These are phyloP conservation scores for Chrysogorgia sp. DNA, from an alignment of 92 coral and sea anemone genomes.

Conservation along the genomic window DNA sequence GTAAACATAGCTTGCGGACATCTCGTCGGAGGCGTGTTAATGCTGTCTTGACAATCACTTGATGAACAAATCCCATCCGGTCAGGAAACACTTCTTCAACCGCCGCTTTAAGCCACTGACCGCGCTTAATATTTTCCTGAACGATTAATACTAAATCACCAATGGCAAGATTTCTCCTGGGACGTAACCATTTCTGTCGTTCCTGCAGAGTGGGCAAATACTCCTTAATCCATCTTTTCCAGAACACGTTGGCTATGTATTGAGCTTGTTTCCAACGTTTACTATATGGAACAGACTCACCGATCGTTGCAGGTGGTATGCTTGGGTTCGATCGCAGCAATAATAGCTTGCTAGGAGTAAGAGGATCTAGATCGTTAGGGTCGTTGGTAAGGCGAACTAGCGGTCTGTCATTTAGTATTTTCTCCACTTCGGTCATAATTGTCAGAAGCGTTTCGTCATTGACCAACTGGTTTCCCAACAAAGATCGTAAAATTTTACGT, in stretches of 20 bases:
- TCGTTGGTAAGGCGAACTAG: conserved; percentile 45
- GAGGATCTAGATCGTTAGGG: conserved; percentile 48
- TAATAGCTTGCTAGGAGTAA: conserved; percentile 61
- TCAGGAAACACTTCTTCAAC: conserved; percentile 52
- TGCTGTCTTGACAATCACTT: conserved; percentile 44
- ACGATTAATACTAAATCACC: conserved; percentile 51
- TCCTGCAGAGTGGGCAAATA: conserved; percentile 59
- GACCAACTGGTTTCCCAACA: conserved; percentile 48
- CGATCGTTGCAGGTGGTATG: conserved; percentile 39
- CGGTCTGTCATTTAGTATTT: conserved; percentile 60
- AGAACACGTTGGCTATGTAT: conserved; percentile 49
- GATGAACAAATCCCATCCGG: conserved; percentile 26
- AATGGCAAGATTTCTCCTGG: conserved; percentile 41
- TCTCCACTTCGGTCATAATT: conserved; percentile 54
- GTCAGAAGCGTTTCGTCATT: conserved; percentile 50
- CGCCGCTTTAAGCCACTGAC: conserved; percentile 43
- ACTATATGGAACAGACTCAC: conserved; percentile 20
- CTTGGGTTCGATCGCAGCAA: conserved; percentile 40
- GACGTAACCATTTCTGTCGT: conserved; percentile 51
- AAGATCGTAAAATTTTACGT: conserved; percentile 38
- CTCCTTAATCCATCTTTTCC: conserved; percentile 56
- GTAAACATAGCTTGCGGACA: conserved; percentile 44
- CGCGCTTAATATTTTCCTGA: conserved; percentile 36
- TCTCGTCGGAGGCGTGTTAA: conserved; percentile 35
- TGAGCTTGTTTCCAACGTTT: conserved; percentile 55